These are phyloP conservation scores for Pseudomugil tenellus DNA, from an alignment of 2,797 vertebrate species.

Conservation along the genomic window DNA sequence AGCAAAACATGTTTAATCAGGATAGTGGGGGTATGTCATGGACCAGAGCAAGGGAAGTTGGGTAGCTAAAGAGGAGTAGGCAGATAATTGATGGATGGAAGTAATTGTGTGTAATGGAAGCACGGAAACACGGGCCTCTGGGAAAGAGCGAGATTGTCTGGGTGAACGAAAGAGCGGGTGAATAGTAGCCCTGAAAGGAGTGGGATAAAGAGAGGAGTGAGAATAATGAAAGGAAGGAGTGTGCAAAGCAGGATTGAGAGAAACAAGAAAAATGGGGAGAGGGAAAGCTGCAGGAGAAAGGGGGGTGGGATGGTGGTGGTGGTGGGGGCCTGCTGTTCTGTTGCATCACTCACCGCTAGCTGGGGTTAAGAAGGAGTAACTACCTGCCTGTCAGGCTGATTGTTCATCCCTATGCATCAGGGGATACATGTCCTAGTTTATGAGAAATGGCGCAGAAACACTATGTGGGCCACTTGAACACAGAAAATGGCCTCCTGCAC, in stretches of 20 bases:
- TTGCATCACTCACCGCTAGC: constrained; percentile 74
- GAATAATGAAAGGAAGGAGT: constrained; percentile 49
- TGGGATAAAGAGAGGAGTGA: constrained; percentile 28
- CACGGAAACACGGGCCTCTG: constrained; percentile 75
- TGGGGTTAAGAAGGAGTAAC: constrained; percentile 83
- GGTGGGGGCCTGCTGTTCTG: constrained; percentile 52
- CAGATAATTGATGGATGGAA: constrained; percentile 81
- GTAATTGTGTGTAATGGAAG: constrained; percentile 82
- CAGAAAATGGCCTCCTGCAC: constrained; percentile 66
- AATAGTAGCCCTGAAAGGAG: constrained; percentile 36
- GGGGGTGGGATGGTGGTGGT: constrained; percentile 7
- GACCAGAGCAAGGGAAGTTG: constrained; percentile 61
- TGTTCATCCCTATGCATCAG: constrained; percentile 79
- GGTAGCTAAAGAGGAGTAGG: constrained; percentile 65
- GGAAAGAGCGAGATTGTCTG: constrained; percentile 52
- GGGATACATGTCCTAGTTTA: constrained; percentile 72
- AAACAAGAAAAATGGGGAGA: constrained; percentile 20
- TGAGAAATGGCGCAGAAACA: constrained; percentile 67
- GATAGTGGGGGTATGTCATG: constrained; percentile 57
- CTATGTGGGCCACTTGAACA: constrained; percentile 69
- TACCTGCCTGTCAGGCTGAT: constrained; percentile 82
- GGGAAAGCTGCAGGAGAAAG: constrained; percentile 10
- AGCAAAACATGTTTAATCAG: constrained; percentile 60
- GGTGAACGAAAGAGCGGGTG: constrained; percentile 35
- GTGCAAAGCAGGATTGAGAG: constrained; percentile 25